Evolutionary conservation across 2,797 vertebrate species (phyloP).

Genomic region (Enteromius argenteus): DNA sequence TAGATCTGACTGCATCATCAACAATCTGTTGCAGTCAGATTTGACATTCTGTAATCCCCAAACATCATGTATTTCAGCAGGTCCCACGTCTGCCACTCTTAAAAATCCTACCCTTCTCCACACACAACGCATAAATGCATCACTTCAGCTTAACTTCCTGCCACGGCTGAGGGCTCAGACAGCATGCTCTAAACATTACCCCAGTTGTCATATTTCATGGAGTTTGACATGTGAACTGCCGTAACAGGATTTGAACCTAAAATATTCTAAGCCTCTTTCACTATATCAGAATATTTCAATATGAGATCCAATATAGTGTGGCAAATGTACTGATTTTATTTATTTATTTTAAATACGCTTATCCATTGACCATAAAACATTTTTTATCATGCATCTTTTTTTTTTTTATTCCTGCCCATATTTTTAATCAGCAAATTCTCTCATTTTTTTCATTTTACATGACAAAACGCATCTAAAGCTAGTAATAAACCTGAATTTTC

Average conservation of each 20-base stretch:
- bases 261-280: conserved; percentile 35
- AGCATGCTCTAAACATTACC: conserved; percentile 21
- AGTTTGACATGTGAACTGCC: conserved; percentile 42
- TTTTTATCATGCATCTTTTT: conserved; percentile 5
- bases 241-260: conserved; percentile 32
- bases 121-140: conserved; percentile 29
- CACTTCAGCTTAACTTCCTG: conserved; percentile 42
- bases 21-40: conserved; percentile 52
- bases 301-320: conserved; percentile 4
- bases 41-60: conserved; percentile 53
- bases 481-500: background rate
- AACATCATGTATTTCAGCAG: conserved; percentile 41
- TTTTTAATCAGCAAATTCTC: background rate
- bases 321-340: conserved; percentile 5
- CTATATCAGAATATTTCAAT: conserved; percentile 21
- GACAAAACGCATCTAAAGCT: background rate
- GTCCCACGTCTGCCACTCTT: conserved; percentile 19
- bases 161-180: conserved; percentile 37
- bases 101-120: conserved; percentile 14
- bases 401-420: background rate
- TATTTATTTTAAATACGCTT: conserved; percentile 33
- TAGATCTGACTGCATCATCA: conserved; percentile 45
- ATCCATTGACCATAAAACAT: background rate
- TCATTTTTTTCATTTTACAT: background rate
- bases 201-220: conserved; percentile 39